phyloP scores from a whole-genome alignment of 2,113 vertebrate species.

The Muntiacus muntjak region DNA sequence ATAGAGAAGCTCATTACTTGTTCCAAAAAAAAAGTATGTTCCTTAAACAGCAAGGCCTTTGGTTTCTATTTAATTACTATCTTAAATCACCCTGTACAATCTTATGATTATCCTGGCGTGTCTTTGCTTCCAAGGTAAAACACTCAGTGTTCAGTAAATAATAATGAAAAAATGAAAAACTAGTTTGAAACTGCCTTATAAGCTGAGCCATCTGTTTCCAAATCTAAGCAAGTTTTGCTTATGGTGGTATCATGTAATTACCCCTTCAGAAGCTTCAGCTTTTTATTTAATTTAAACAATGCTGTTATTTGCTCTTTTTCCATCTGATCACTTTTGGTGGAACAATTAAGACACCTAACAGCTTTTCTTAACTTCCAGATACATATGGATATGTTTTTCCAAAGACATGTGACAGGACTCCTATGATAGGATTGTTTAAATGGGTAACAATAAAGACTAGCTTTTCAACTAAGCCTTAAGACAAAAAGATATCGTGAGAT shows the following conservation, averaged over 20 bases:
- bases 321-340: background rate
- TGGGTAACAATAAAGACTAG: background rate
- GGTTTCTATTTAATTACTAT: slow-evolving; percentile 16
- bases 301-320: background rate
- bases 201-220: background rate
- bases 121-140: slow-evolving; percentile 14
- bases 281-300: background rate
- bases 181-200: slow-evolving; percentile 9
- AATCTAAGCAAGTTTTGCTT: background rate
- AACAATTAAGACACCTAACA: background rate
- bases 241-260: background rate
- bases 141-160: slow-evolving; percentile 2
- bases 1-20: background rate
- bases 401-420: background rate
- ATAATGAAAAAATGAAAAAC: slow-evolving; percentile 9
- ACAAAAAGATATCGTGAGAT: background rate
- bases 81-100: background rate
- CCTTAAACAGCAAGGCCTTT: background rate
- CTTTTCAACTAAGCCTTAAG: background rate
- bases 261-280: slow-evolving; percentile 21
- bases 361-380: slow-evolving; percentile 2
- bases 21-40: background rate
- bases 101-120: background rate
- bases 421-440: background rate
- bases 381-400: background rate